Evolutionary conservation across 2,113 vertebrate species (phyloP).

Genomic region (Cynopterus brachyotis): DNA sequence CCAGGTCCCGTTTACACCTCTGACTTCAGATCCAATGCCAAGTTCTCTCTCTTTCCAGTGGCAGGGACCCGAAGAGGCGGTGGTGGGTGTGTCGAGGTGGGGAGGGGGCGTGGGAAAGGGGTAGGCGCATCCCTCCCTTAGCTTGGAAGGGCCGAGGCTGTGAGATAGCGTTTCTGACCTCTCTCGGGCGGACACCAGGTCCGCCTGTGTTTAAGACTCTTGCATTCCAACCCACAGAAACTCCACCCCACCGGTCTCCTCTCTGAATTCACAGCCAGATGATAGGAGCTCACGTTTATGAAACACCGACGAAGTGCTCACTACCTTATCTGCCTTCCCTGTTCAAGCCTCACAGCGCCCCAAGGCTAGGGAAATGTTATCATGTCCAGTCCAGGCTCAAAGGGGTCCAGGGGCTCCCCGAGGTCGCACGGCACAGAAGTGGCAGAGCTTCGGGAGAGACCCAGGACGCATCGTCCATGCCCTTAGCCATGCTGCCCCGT

Average conservation of each 20-base stretch:
- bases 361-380: not conserved
- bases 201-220: not conserved
- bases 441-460: not conserved
- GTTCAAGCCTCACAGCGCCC: not conserved
- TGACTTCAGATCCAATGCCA: not conserved
- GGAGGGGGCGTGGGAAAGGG: not conserved
- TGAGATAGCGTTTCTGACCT: not conserved
- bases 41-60: not conserved
- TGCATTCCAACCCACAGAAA: not conserved
- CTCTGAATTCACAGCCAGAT: not conserved
- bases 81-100: not conserved
- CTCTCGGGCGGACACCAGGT: not conserved
- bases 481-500: not conserved
- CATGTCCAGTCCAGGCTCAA: not conserved
- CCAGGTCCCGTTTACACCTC: not conserved
- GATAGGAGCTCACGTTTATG: not conserved
- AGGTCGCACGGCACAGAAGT: not conserved
- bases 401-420: not conserved
- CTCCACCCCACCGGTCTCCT: not conserved
- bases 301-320: not conserved
- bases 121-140: rapidly evolving
- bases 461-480: too few species aligned
- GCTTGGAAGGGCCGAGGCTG: not conserved
- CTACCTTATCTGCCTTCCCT: not conserved
- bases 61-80: not conserved